Evolutionary conservation across 1,140 invertebrate genomes (phyloP), one percentile per base, ranked within the genome.

Genomic region (Wiebesia pumilae): DNA sequence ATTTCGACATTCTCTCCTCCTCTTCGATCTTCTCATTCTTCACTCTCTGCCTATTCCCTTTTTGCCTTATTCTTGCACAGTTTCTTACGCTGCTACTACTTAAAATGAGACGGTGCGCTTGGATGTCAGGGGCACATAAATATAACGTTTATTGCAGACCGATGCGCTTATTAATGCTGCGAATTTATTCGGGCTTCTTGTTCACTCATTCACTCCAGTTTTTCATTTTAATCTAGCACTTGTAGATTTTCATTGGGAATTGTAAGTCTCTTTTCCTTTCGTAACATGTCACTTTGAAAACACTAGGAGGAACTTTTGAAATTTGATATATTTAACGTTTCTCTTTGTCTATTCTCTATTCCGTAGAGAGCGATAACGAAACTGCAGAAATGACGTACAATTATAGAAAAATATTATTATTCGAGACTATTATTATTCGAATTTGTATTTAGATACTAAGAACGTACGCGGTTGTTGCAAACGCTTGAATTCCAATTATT

Each of bases 1-100:
- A 73, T 86, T 84, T 83, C 84, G 62, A 71, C 51, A 6, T 88
- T 82, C 80, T 24, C 73, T 51, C 58, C 38, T 35, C 10, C 47
- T 12, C 14, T 51, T 65, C 35, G 12, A 7, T 43, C 38, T 65
- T 58, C n/a, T 40, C 69, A 43, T 69, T 30, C 65, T 69, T 83
- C 75, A 24, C 27, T 83, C 62, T 80, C 43, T 16, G 24, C 69
- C 12, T 71, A 51, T 16, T 7, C 65, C n/a, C 10, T 51, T 24
- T 40, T 75, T 7, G 10, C 58, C 43, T 33, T 40, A 21, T 51
- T 84, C 33, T 73, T 30, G 51, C 47, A 9, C 69, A 19, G 19
- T 40, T 51, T 54, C 16, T 78, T 54, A n/a, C 43, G 80, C 62
- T 51, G 10, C 38, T 14, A 27, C 71, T 75, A 75, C 71, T 75